phyloP scores from a whole-genome alignment of 2,888 invertebrate species.

The Azorinus chamasolen region DNA sequence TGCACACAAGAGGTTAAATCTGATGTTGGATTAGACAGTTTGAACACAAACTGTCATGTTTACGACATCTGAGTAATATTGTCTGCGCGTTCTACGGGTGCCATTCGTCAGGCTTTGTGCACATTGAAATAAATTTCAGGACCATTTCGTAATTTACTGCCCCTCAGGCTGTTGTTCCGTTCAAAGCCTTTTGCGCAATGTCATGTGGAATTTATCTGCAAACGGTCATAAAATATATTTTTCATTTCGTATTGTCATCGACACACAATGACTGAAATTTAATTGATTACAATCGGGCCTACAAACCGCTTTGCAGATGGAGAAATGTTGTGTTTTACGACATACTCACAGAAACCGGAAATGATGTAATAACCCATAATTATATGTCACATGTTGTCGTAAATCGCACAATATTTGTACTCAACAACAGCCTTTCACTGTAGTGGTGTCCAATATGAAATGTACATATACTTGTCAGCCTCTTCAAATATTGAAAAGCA shows the following conservation, averaged over 20 bases:
- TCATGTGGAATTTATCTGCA: slow-evolving; percentile 7
- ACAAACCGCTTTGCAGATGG: too few relatives aligned
- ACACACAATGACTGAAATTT: too few relatives aligned
- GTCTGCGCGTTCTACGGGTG: slow-evolving; percentile 10
- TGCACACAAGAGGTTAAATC: too few relatives aligned
- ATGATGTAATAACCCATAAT: too few relatives aligned
- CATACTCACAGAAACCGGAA: too few relatives aligned
- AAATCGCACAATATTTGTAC: too few relatives aligned
- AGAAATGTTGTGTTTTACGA: too few relatives aligned
- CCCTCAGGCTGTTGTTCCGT: not conserved
- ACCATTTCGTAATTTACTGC: slow-evolving; percentile 15
- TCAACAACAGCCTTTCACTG: too few relatives aligned
- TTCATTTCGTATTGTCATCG: too few relatives aligned
- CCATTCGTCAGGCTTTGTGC: slow-evolving; percentile 12
- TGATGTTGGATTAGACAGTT: not conserved
- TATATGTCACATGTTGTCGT: too few relatives aligned
- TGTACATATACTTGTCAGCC: not conserved
- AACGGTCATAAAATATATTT: not conserved
- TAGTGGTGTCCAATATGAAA: too few relatives aligned
- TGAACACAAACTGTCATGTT: slow-evolving; percentile 12
- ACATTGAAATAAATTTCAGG: slow-evolving; percentile 21
- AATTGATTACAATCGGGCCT: too few relatives aligned
- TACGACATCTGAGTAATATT: slow-evolving; percentile 8
- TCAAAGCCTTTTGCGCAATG: slow-evolving; percentile 4
- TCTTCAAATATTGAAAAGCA: not conserved